Conservation (phyloP, 1,140 invertebrate genomes). For the Atta texana region DNA sequence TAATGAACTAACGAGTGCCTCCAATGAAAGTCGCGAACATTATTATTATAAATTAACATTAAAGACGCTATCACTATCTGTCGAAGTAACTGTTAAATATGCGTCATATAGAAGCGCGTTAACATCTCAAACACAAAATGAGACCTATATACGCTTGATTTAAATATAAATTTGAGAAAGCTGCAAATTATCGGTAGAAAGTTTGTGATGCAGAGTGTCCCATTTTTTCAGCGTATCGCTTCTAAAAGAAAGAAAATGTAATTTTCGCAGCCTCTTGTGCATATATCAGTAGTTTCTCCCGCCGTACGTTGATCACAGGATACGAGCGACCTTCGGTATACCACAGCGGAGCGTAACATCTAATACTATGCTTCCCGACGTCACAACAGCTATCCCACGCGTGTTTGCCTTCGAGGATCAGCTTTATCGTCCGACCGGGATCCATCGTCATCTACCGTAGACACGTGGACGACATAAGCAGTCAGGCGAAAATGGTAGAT, state of each 20-base stretch:
- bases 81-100: slow-evolving; percentile 8
- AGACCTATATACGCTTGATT: not conserved
- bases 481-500: slow-evolving; percentile 34
- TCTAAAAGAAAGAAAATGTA: slow-evolving; percentile 26
- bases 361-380: slow-evolving; percentile 46
- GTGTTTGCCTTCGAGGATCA: slow-evolving; percentile 61
- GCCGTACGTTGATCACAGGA: slow-evolving; percentile 27
- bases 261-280: not conserved
- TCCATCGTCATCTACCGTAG: slow-evolving; percentile 52
- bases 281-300: slow-evolving; percentile 23
- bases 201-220: slow-evolving; percentile 15
- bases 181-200: slow-evolving; percentile 37
- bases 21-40: slow-evolving; percentile 8
- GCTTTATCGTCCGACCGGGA: slow-evolving; percentile 64
- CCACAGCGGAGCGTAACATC: slow-evolving; percentile 40
- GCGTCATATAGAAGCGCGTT: too few species aligned
- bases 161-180: slow-evolving; percentile 19
- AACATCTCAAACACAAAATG: not conserved
- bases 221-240: slow-evolving; percentile 12
- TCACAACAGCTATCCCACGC: slow-evolving; percentile 42
- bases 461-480: slow-evolving; percentile 46
- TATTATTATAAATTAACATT: slow-evolving; percentile 35
- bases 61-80: slow-evolving; percentile 18
- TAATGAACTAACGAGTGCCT: not conserved
- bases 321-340: slow-evolving; percentile 47